These are phyloP conservation scores for Emydocephalus ijimae DNA, from an alignment of 2,113 vertebrate genomes.

Conservation along the genomic window DNA sequence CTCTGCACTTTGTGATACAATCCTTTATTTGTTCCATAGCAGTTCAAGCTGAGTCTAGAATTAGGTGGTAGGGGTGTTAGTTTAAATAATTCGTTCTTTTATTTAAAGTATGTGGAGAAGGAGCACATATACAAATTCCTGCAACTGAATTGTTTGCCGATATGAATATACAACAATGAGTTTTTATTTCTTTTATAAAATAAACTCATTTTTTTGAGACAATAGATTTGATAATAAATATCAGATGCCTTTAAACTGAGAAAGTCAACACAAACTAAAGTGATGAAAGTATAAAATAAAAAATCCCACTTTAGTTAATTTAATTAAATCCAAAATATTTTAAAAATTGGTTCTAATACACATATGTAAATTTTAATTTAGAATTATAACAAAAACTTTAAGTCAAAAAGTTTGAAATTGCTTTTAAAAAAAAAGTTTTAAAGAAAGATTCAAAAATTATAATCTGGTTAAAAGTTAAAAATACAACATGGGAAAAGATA, in stretches of 20 bases:
- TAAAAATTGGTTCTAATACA: too few relatives aligned
- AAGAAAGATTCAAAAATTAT: background rate
- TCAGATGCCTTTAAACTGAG: too few relatives aligned
- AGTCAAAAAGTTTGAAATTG: too few relatives aligned
- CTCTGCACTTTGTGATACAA: background rate
- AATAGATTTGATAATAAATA: background rate
- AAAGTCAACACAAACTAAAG: too few relatives aligned
- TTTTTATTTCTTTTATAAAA: background rate
- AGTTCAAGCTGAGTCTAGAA: background rate
- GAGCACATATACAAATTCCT: background rate
- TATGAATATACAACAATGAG: background rate
- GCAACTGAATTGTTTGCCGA: background rate
- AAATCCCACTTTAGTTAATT: too few relatives aligned
- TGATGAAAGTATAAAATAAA: too few relatives aligned
- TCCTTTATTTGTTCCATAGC: background rate
- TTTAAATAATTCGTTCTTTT: background rate
- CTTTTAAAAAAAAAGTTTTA: too few relatives aligned
- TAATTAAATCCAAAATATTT: too few relatives aligned
- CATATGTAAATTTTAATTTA: too few relatives aligned
- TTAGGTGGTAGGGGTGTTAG: rapidly evolving
- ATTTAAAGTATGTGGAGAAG: background rate
- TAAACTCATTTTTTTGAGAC: background rate
- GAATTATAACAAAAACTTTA: too few relatives aligned
- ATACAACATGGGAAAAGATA: background rate
- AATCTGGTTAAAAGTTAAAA: background rate